These are phyloP conservation scores for Notothenia coriiceps DNA, from an alignment of 2,113 vertebrate genomes.

Conservation along the genomic window DNA sequence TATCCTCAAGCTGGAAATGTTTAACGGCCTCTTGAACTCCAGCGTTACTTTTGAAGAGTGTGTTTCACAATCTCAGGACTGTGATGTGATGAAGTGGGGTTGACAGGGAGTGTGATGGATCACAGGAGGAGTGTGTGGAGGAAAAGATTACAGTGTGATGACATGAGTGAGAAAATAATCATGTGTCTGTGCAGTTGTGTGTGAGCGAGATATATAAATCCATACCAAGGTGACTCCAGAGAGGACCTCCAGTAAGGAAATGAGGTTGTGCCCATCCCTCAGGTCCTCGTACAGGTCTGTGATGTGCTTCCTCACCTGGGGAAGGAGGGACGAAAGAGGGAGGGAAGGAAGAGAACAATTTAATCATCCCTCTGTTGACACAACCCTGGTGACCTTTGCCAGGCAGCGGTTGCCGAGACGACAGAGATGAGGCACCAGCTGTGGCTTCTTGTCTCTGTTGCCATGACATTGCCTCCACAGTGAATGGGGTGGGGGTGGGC, in stretches of 20 bases:
- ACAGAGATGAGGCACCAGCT: slow-evolving; percentile 48
- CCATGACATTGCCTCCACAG: slow-evolving; percentile 22
- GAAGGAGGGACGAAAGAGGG: not conserved
- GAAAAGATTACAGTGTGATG: not conserved
- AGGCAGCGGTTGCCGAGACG: slow-evolving; percentile 28
- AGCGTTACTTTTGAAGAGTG: not conserved
- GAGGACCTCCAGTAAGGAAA: slow-evolving; percentile 96
- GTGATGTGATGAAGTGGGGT: not conserved
- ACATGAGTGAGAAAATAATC: not conserved
- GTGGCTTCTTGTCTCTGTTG: slow-evolving; percentile 52
- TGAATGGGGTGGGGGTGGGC: not conserved
- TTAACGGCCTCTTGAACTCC: not conserved
- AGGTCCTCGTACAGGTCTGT: slow-evolving; percentile 86
- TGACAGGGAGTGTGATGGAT: slow-evolving; percentile 1
- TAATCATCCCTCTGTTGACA: slow-evolving; percentile 38
- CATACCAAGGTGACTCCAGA: slow-evolving; percentile 96
- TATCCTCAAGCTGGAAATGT: not conserved
- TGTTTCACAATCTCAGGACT: not conserved
- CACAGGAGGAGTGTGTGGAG: not conserved
- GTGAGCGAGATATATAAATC: not conserved
- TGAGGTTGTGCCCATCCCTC: slow-evolving; percentile 97
- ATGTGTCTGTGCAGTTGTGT: not conserved
- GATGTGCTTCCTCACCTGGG: slow-evolving; percentile 96
- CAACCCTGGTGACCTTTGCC: slow-evolving; percentile 45
- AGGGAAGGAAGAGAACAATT: slow-evolving; percentile 7